Base-by-base conservation (phyloP, 2,888 invertebrate genomes). In the Epinotia ramella region DNA sequence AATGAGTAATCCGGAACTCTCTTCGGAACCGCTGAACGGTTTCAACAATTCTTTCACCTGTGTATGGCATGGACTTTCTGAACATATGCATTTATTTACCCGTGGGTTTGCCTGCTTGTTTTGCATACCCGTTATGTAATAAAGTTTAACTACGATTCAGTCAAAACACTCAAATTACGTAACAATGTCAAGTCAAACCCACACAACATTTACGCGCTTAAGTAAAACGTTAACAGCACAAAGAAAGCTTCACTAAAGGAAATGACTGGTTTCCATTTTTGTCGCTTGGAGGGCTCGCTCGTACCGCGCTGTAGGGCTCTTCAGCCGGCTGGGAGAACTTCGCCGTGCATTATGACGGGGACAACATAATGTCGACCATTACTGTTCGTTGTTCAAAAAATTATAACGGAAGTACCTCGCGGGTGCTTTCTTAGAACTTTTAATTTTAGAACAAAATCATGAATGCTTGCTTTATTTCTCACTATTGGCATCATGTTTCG, bases 181-280 rank as follows among this genome's bases (percentile, higher is more conserved):
- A 62, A 63, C 20, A 18, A 57, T 44, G 33, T 33, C n/a, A 71
- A 71, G 53, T 59, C 57, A 4, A 40, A 44, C 11, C 18, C 49
- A 65, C 44, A 60, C 64, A 70, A 75, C 67, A 64, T 77, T 71
- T 73, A 69, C 74, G 66, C 28, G 57, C 40, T 44, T n/a, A n/a
- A n/a, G n/a, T n/a, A n/a, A n/a, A 81, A 81, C 78, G 79, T 80
- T 81, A 79, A 78, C 75, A 79, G 77, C 79, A 79, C 78, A 80
- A 82, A 81, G 79, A 80, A 76, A 80, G 78, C 80, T 78, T 79
- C 78, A 80, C 83, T 83, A 73, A 75, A 79, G 78, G 80, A 84
- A 84, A 84, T 84, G 81, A 82, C 83, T 81, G 81, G 83, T 82
- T 81, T 81, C 81, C 81, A 79, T 81, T 81, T 78, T 77, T 80